Percentiles rank a stretch among this genome's conserved stretches.
phyloP scores from a whole-genome alignment of 2,113 vertebrate genomes.

The Myanophis thanlyinensis region DNA sequence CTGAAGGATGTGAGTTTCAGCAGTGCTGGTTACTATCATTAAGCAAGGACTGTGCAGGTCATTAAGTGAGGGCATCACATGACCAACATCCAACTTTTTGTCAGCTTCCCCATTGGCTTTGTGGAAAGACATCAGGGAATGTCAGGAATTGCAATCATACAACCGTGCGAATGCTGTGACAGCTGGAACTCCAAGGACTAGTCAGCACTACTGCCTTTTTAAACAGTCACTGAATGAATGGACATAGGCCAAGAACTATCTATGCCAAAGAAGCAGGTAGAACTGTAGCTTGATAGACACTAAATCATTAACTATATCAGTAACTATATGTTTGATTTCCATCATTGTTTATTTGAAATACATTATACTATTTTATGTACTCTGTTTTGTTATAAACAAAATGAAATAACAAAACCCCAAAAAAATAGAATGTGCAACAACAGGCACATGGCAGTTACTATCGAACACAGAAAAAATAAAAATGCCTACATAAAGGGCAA shows the following conservation, averaged over 20 bases:
- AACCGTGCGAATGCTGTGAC: background rate
- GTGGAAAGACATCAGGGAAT: background rate
- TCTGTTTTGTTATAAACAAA: background rate
- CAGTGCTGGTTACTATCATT: background rate
- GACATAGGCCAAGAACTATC: background rate
- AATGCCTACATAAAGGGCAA: background rate
- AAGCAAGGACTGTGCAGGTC: background rate
- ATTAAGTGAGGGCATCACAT: too few species aligned
- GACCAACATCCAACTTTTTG: background rate
- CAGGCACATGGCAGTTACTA: background rate
- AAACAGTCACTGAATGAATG: background rate
- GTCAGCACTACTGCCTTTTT: background rate
- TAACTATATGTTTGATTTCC: background rate
- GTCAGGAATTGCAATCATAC: background rate
- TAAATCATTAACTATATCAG: background rate
- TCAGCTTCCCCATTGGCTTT: background rate
- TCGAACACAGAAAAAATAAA: background rate
- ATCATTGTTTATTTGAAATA: background rate
- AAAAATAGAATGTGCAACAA: background rate
- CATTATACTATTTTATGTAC: background rate
- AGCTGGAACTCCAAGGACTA: background rate
- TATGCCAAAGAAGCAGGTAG: background rate
- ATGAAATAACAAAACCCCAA: background rate
- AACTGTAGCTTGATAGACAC: background rate
- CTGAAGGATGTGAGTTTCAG: background rate